Evolutionary conservation across 2,797 vertebrate species (phyloP).

Genomic region (Galagoides demidoff): DNA sequence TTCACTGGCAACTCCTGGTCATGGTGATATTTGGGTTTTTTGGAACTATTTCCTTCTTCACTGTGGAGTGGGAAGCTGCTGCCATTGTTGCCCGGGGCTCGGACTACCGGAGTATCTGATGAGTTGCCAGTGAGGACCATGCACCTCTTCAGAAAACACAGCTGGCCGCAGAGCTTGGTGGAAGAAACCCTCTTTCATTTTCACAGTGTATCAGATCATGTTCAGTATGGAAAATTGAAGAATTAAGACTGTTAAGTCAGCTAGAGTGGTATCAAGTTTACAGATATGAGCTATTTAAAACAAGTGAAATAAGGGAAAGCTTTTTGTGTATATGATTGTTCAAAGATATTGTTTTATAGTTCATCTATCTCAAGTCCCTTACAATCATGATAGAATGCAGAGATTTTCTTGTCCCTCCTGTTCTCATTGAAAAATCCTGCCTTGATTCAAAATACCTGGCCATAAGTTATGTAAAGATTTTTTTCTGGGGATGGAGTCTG

Average conservation of each 20-base stretch:
- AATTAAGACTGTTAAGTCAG: background rate
- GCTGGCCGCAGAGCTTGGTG: accelerated
- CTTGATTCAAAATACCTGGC: background rate
- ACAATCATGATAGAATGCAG: conserved; percentile 2
- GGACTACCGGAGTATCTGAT: conserved; percentile 94
- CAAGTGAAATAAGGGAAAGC: conserved; percentile 5
- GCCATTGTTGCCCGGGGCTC: conserved; percentile 85
- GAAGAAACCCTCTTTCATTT: background rate
- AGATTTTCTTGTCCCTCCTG: background rate
- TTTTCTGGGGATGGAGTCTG: conserved; percentile 12
- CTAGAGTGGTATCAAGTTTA: conserved; percentile 15
- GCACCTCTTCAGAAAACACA: accelerated
- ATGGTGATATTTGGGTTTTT: conserved; percentile 93
- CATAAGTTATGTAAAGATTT: background rate
- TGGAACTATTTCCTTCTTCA: conserved; percentile 94
- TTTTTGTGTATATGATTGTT: background rate
- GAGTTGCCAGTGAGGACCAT: accelerated
- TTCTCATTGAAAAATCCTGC: conserved; percentile 47
- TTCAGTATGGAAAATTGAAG: background rate
- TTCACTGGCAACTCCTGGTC: conserved; percentile 98
- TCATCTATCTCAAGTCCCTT: background rate
- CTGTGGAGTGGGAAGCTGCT: conserved; percentile 90
- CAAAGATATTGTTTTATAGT: background rate
- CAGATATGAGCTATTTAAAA: background rate
- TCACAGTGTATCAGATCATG: background rate